phyloP scores from a whole-genome alignment of 2,113 vertebrate species.

The Forbesichthys papilliferus region DNA sequence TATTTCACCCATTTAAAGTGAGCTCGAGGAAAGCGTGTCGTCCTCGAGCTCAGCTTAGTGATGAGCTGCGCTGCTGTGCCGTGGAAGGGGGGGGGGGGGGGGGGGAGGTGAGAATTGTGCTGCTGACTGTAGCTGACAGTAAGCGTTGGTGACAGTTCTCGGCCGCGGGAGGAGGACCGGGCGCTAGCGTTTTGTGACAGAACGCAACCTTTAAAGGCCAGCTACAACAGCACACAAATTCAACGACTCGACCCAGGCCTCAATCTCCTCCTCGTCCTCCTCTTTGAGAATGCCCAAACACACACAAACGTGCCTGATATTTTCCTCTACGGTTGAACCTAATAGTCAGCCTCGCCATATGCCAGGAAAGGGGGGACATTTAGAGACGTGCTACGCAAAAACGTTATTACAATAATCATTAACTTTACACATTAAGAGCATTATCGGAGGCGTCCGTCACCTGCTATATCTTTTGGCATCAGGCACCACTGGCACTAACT shows the following conservation, averaged over 20 bases:
- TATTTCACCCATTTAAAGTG: neutral
- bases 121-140: constrained; percentile 67
- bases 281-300: constrained; percentile 40
- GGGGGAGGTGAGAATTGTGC: constrained; percentile 17
- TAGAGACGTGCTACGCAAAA: constrained; percentile 1
- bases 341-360: neutral
- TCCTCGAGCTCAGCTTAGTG: constrained; percentile 2
- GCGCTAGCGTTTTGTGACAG: constrained; percentile 76
- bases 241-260: constrained; percentile 43
- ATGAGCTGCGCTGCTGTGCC: constrained; percentile 22
- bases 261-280: constrained; percentile 25
- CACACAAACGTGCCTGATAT: constrained; percentile 31
- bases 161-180: constrained; percentile 71
- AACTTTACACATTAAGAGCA: constrained; percentile 36
- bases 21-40: neutral
- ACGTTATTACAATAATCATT: constrained; percentile 18
- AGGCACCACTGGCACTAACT: constrained; percentile 14
- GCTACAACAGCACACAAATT: constrained; percentile 63
- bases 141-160: constrained; percentile 71
- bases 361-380: neutral
- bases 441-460: constrained; percentile 44
- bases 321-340: constrained; percentile 7
- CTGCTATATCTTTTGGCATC: constrained; percentile 28
- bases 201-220: constrained; percentile 83
- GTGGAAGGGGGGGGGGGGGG: neutral